These are phyloP conservation scores for Clamator glandarius DNA, from an alignment of 2,797 vertebrate species.

Conservation along the genomic window DNA sequence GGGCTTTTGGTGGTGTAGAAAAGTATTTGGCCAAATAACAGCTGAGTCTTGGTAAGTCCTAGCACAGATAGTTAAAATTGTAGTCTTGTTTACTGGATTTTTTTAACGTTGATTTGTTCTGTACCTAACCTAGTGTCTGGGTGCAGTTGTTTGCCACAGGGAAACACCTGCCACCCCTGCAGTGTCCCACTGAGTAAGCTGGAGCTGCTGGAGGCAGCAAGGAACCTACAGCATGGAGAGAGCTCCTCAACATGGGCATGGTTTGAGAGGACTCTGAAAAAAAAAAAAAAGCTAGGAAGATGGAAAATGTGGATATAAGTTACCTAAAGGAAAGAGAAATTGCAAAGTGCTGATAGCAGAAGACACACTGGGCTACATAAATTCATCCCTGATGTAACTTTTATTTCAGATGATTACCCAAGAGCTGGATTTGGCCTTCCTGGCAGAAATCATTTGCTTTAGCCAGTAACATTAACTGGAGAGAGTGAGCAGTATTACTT, in stretches of 20 bases:
- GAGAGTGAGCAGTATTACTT: background rate
- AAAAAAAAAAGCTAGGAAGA: background rate
- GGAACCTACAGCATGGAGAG: background rate
- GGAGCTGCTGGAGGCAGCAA: background rate
- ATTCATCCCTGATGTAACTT: background rate
- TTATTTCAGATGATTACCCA: background rate
- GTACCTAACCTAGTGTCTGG: background rate
- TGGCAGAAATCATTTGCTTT: background rate
- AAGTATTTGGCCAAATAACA: background rate
- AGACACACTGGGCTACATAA: background rate
- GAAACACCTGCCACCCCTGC: background rate
- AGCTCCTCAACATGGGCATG: rapidly evolving
- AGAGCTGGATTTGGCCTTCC: background rate
- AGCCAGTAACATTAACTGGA: background rate
- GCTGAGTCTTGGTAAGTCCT: background rate
- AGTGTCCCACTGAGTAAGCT: background rate
- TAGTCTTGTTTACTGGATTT: background rate
- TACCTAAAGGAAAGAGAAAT: background rate
- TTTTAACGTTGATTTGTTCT: background rate
- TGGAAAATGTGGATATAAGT: background rate
- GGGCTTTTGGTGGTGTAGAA: background rate
- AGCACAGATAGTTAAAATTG: background rate
- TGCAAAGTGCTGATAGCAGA: background rate
- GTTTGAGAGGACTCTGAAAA: background rate
- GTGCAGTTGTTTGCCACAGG: background rate